These are phyloP conservation scores for Epinephelus coioides DNA, from an alignment of 2,797 vertebrate species.

Conservation along the genomic window DNA sequence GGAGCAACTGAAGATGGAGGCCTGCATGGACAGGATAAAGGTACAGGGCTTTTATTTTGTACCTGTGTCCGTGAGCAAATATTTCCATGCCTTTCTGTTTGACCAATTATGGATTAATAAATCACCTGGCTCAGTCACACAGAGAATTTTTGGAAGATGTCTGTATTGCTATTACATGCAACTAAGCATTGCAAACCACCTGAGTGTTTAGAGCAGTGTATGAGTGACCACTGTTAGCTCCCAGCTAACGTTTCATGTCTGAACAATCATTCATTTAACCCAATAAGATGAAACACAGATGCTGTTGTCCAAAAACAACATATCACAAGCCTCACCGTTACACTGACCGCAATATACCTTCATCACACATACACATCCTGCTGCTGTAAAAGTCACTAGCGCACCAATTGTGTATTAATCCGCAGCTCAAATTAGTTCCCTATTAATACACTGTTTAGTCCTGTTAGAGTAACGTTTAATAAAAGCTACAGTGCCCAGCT, in stretches of 20 bases:
- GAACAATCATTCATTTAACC: neutral
- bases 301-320: neutral
- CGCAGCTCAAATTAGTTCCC: neutral
- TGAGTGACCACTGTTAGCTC: neutral
- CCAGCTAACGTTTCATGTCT: neutral
- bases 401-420: conserved; percentile 9
- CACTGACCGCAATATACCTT: neutral
- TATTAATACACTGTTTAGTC: neutral
- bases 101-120: neutral
- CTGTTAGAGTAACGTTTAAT: too few relatives aligned
- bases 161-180: neutral
- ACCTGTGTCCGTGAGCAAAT: neutral
- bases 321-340: neutral
- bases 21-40: conserved; percentile 98
- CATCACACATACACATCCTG: too few relatives aligned
- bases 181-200: neutral
- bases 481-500: too few relatives aligned
- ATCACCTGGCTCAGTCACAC: neutral
- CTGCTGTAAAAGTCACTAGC: neutral
- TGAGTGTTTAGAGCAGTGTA: neutral
- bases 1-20: conserved; percentile 99
- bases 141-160: neutral
- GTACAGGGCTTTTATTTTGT: conserved; percentile 71
- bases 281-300: neutral
- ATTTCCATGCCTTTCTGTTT: neutral